phyloP scores from a whole-genome alignment of 2,888 invertebrate genomes.

The Mesorhabditis belari region DNA sequence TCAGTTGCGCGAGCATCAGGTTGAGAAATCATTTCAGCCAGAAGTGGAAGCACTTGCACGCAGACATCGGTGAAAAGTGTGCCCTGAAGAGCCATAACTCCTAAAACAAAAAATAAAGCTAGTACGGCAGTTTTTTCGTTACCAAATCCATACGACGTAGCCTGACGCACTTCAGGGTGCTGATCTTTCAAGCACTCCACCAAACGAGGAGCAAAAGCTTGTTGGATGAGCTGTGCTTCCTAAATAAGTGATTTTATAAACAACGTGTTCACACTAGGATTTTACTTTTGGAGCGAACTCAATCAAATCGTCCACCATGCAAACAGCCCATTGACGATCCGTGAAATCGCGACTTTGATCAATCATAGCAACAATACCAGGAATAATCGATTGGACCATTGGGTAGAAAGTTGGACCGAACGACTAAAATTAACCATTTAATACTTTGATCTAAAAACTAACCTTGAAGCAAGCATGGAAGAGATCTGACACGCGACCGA shows the following conservation, averaged over 20 bases:
- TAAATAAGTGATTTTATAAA: constrained; percentile 17
- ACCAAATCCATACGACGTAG: constrained; percentile 87
- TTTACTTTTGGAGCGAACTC: constrained; percentile 62
- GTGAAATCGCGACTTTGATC: constrained; percentile 83
- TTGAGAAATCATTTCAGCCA: constrained; percentile 35
- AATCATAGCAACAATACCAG: constrained; percentile 60
- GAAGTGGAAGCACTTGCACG: constrained; percentile 55
- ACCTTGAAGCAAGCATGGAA: constrained; percentile 38
- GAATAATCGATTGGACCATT: constrained; percentile 15
- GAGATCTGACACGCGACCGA: constrained; percentile 40
- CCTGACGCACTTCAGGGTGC: constrained; percentile 86
- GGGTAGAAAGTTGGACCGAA: constrained; percentile 21
- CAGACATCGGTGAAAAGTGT: constrained; percentile 52
- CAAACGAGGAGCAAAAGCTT: constrained; percentile 78
- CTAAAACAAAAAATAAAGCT: no score
- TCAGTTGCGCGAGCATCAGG: constrained; percentile 29
- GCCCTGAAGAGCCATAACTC: constrained; percentile 68
- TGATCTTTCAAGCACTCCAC: constrained; percentile 72
- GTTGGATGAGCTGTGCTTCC: constrained; percentile 77
- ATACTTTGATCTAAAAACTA: not conserved
- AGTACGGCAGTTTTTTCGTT: no score
- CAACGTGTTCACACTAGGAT: constrained; percentile 1
- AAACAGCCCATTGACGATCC: constrained; percentile 94
- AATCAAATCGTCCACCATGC: constrained; percentile 94
- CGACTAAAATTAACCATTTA: constrained; percentile 11